Base-by-base conservation (phyloP, 2,113 vertebrate species). In the Eleginops maclovinus region DNA sequence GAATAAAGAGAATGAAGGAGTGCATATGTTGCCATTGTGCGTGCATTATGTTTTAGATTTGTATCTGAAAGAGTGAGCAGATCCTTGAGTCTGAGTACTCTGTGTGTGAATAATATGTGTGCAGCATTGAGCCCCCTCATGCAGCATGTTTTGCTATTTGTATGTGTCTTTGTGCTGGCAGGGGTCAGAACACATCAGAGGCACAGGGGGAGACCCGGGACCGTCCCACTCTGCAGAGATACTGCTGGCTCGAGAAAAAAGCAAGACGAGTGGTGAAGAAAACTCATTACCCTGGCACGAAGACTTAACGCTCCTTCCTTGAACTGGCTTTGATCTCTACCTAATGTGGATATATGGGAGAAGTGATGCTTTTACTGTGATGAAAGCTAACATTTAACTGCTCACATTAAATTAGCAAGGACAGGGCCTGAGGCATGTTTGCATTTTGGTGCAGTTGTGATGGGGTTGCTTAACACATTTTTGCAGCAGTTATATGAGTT, bases 331-430 rank as follows among this genome's bases (percentile, higher is more conserved):
- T 91, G 82, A 91, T 86, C 84, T 83, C 84, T 4, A 15, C 73
- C 81, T 88, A 84, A 89, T 82, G 77, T 85, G 80, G 75, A 85
- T 82, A 65, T 85, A 85, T 75, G 78, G 68, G 44, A 81, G 75
- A 84, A 60, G 21, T 2, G 55, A 81, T 69, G 59, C 75, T 83
- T 90, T 89, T 59, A 88, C 80, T 62, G 49, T 54, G 77, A 87
- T 91, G 87, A 90, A 89, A 83, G 81, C 85, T 77, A 82, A 87
- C 79, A 73, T 59, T 91, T 88, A 86, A 86, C 82, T 41, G 66
- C 76, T 84, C 80, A 71, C 49, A 62, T 88, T 87, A 86, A 86
- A 88, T 79, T 66, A 81, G 76, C 4, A 8, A 59, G 59, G 40
- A 62, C 54, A 76, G 73, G 65, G 51, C 65, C 77, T 72, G 44